Base-by-base conservation (phyloP, 2,797 vertebrate genomes). In the Sibirionetta formosa region DNA sequence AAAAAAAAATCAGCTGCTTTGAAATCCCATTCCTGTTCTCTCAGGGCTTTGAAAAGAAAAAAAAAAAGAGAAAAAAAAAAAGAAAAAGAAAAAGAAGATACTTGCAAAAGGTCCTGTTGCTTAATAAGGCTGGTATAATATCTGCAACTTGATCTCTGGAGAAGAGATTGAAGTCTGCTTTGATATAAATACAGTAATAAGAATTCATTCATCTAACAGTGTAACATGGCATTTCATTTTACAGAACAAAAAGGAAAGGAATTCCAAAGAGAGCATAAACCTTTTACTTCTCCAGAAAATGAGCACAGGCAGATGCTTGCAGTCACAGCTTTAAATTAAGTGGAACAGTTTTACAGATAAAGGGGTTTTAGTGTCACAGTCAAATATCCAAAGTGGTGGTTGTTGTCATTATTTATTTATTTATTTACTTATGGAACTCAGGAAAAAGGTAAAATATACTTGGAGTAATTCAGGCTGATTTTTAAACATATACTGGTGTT, bases 181-280 rank as follows among this genome's bases (percentile, higher is more conserved):
- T 93, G 69, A 50, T 88, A 92, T 82, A 93, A 90, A 88, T 88
- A 88, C 65, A 68, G 73, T 68, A 95, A 93, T 96, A 90, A 96
- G 82, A 90, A 92, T 90, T 90, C 77, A 92, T 95, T 95, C 77
- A 90, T 90, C 80, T 86, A 72, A 36, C 56, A 81, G 48, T 9
- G 4, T 60, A 88, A 88, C 57, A 68, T 3, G 5, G 24, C 44
- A 86, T 83, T 96, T 75, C 19, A 2, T 91, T 83, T 78, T 75
- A 78, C 11, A 81, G 65, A 64, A 36, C 0, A 44, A 15, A 38
- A 68, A 54, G 7, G 26, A 70, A 82, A 72, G 29, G 16, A 29
- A 50, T 86, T 92, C 64, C 54, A 87, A 95, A 86, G 61, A 61
- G 71, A 95, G 42, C 14, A 93, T 40, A 84, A 94, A 89, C 65